Evolutionary conservation across 2,888 invertebrate species (phyloP), one percentile per base, ranked within the genome.

Genomic region (Xestobium rufovillosum): DNA sequence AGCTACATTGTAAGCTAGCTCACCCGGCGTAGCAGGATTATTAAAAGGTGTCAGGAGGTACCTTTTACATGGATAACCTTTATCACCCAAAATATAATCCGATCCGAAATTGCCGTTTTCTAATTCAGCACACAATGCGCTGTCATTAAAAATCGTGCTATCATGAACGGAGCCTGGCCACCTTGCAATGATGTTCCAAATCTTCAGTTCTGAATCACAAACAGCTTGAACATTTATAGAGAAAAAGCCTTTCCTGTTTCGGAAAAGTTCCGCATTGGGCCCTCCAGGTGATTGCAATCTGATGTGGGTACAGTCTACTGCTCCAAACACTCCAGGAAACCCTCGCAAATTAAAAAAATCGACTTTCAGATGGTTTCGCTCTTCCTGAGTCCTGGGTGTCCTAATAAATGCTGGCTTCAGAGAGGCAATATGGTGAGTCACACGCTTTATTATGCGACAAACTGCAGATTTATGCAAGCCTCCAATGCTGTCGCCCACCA

Each of bases 1-100:
- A 1, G 53, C 35, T 28, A 45, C 14, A 31, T 43, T 43, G 31
- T 43, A 43, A 4, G 12, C 13, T 8, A 29, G 29, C 28, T 43
- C 34, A 12, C 34, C 34, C 13, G 31, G 14, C 3, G 33, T 41
- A 4, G 6, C 8, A 4, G 38, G 34, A 27, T 30, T 14, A 34
- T 34, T 16, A 3, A 43, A 19, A 14, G 41, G 41, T 16, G 43
- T 43, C 14, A 38, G 19, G 4, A 43, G 16, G 31, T 38, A 41
- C 14, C 12, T 28, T 30, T 35, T 38, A 12, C 31, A 31, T 8
- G 38, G 30, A 27, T 43, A 43, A 11, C 38, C 43, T 41, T 36
- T 41, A n/a, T 34, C 38, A 8, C 42, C 44, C n/a, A 38, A 23
- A 28, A 38, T 10, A 13, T 14, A 26, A 12, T 9, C n/a, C n/a